phyloP scores from a whole-genome alignment of 2,113 vertebrate species.

The Epinephelus lanceolatus region DNA sequence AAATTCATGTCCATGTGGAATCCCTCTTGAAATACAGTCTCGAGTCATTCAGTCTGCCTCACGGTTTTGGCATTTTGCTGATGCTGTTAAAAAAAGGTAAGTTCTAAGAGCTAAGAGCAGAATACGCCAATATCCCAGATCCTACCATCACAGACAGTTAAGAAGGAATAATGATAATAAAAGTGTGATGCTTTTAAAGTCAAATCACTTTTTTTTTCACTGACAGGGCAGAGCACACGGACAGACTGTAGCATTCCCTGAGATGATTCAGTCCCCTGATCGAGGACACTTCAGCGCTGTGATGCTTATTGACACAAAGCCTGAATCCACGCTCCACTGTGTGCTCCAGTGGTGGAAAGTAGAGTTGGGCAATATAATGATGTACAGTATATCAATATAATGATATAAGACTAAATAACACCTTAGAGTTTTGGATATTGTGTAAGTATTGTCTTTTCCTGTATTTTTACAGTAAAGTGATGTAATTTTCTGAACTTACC shows the following conservation, averaged over 20 bases:
- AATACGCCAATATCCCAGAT: not conserved
- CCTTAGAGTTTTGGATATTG: no score
- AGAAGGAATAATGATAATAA: not conserved
- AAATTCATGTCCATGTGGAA: slow-evolving; percentile 57
- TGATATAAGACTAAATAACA: no score
- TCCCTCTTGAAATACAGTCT: slow-evolving; percentile 42
- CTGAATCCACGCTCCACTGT: slow-evolving; percentile 2
- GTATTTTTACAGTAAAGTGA: no score
- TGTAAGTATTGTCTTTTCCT: no score
- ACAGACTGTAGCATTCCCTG: not conserved
- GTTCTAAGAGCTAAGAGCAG: slow-evolving; percentile 24
- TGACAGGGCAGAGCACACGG: not conserved
- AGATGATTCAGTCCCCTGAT: slow-evolving; percentile 13
- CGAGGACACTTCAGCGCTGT: not conserved
- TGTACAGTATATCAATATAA: no score
- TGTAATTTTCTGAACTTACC: no score
- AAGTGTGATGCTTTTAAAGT: slow-evolving; percentile 25
- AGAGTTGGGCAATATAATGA: no score
- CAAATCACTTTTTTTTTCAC: not conserved
- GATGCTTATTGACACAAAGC: slow-evolving; percentile 6
- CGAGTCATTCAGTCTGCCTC: slow-evolving; percentile 44
- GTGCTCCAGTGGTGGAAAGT: not conserved
- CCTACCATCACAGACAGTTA: slow-evolving; percentile 1
- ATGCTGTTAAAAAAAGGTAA: slow-evolving; percentile 13
- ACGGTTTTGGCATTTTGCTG: slow-evolving; percentile 42